These are phyloP conservation scores for Eupithecia subumbrata DNA, from an alignment of 2,888 invertebrate species.

Conservation along the genomic window DNA sequence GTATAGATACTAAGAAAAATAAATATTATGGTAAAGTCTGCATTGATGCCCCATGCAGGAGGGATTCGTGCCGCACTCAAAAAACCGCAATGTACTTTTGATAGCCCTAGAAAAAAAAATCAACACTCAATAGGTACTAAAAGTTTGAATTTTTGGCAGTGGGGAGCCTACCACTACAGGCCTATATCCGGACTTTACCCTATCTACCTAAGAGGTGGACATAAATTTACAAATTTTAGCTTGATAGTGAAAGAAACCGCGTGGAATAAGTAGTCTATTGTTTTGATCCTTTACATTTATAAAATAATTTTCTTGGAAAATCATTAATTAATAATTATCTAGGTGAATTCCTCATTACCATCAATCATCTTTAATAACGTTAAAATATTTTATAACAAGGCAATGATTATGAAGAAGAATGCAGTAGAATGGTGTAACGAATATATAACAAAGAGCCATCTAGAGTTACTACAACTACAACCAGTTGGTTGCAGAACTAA, in stretches of 20 bases:
- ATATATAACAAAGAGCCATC: no score
- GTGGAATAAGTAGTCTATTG: background rate
- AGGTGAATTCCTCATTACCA: background rate
- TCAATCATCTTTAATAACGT: background rate
- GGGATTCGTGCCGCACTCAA: background rate
- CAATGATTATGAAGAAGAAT: constrained; percentile 4
- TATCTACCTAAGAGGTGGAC: no score
- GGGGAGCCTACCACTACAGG: no score
- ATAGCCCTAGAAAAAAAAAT: no score
- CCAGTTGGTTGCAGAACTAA: no score
- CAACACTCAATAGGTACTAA: no score
- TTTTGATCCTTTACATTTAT: background rate
- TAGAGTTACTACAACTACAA: no score
- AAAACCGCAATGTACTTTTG: background rate
- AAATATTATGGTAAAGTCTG: background rate
- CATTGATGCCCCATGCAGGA: background rate
- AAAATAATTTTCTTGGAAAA: background rate
- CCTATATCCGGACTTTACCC: no score
- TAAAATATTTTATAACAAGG: background rate
- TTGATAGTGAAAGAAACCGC: background rate
- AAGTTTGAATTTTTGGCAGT: no score
- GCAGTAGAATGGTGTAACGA: constrained; percentile 9
- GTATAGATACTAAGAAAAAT: background rate
- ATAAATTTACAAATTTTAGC: no score
- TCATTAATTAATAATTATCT: background rate